Evolutionary conservation across 2,888 invertebrate genomes (phyloP).

Genomic region (Nomada fabriciana): DNA sequence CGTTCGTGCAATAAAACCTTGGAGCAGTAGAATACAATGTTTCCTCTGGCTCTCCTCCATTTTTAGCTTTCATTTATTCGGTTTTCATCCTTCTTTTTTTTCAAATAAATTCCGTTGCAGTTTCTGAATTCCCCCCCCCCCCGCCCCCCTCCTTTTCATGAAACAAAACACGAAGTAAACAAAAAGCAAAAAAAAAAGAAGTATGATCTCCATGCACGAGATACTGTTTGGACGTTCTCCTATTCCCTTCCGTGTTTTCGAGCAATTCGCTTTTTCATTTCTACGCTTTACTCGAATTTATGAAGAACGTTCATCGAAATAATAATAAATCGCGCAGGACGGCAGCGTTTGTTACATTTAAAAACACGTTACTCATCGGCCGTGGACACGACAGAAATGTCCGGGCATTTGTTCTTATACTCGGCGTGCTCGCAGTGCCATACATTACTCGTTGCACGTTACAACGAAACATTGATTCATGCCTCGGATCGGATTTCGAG

Average conservation of each 20-base stretch:
- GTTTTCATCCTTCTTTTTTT: neutral
- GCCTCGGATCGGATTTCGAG: constrained; percentile 12
- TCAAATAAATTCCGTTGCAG: constrained; percentile 19
- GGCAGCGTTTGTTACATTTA: constrained; percentile 38
- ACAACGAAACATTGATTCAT: constrained; percentile 30
- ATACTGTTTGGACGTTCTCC: neutral
- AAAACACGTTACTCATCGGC: constrained; percentile 44
- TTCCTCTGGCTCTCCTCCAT: constrained; percentile 10
- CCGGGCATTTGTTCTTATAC: constrained; percentile 42
- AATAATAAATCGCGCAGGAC: constrained; percentile 36
- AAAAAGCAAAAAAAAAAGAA: neutral
- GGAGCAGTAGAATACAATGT: constrained; percentile 9
- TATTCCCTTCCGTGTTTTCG: constrained; percentile 25
- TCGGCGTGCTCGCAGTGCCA: neutral
- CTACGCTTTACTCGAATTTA: constrained; percentile 33
- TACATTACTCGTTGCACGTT: constrained; percentile 12
- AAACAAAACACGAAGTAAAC: neutral
- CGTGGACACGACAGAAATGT: constrained; percentile 25
- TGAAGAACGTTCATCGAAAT: constrained; percentile 47
- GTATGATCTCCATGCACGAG: neutral
- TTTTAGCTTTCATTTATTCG: constrained; percentile 25
- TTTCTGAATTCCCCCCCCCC: constrained; percentile 19
- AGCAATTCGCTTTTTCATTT: constrained; percentile 19
- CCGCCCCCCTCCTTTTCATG: neutral
- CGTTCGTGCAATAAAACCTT: neutral